Evolutionary conservation across 1,140 invertebrate genomes (phyloP).

Genomic region (Galendromus occidentalis): DNA sequence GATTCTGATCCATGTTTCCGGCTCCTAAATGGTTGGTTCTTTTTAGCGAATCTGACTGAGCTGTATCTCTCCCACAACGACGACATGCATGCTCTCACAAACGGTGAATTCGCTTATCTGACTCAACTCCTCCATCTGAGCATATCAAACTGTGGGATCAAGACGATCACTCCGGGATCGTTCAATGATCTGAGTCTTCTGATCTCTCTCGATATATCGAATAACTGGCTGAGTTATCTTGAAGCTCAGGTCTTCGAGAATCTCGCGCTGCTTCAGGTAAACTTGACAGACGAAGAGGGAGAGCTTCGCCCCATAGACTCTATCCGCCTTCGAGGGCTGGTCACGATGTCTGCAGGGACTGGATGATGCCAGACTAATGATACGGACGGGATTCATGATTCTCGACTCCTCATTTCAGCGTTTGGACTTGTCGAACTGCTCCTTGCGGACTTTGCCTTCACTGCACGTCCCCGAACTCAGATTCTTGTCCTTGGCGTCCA

Average conservation of each 20-base stretch:
- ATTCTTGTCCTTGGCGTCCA: neutral
- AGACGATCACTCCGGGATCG: neutral
- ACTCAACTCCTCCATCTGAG: neutral
- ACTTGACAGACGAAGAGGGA: too few species aligned
- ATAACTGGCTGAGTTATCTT: conserved; percentile 4
- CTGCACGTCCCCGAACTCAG: neutral
- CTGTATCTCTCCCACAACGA: neutral
- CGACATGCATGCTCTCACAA: conserved; percentile 2
- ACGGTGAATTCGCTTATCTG: neutral
- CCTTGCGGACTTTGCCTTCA: neutral
- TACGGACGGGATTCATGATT: too few species aligned
- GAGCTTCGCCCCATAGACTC: too few species aligned
- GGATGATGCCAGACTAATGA: neutral
- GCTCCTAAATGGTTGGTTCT: neutral
- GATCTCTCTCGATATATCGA: neutral
- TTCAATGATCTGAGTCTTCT: neutral
- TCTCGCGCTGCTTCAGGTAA: neutral
- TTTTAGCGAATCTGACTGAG: neutral
- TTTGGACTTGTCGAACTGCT: neutral
- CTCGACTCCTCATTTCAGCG: neutral
- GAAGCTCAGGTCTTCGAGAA: neutral
- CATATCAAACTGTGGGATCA: neutral
- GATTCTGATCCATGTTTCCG: neutral
- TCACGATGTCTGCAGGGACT: too few species aligned
- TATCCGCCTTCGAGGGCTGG: too few species aligned